Conservation (phyloP, 2,113 vertebrate genomes). For the Indri indri region DNA sequence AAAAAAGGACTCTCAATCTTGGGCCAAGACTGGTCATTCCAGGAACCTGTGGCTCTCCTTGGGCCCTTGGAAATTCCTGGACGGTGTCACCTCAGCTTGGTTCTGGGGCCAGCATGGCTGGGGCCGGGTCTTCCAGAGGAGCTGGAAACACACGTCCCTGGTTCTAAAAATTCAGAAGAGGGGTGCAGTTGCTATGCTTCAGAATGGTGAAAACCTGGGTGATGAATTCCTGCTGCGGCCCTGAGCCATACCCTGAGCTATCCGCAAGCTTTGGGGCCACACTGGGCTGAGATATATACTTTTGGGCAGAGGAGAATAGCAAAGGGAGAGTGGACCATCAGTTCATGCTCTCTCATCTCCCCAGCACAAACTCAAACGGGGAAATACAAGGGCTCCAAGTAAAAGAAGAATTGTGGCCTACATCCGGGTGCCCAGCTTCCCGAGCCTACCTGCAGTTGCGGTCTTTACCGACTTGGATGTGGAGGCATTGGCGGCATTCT, state of each 20-base stretch:
- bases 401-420: neutral
- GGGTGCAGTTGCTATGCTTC: neutral
- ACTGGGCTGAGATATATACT: neutral
- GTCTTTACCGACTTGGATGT: conserved; percentile 93
- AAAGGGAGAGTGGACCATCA: neutral
- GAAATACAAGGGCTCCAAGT: neutral
- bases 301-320: neutral
- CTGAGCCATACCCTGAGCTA: neutral
- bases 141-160: neutral
- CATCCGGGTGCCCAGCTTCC: accelerated
- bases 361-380: neutral
- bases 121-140: neutral
- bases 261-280: neutral
- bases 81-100: neutral
- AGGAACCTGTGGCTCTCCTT: neutral
- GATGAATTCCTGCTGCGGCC: neutral
- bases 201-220: neutral
- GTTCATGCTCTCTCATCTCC: neutral
- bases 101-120: neutral
- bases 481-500: conserved; percentile 95
- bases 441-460: conserved; percentile 87
- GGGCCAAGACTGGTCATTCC: neutral
- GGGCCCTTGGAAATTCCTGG: neutral
- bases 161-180: neutral
- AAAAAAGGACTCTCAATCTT: neutral